Conservation (phyloP, 2,113 vertebrate species). For the pig (Sus scrofa) region DNA sequence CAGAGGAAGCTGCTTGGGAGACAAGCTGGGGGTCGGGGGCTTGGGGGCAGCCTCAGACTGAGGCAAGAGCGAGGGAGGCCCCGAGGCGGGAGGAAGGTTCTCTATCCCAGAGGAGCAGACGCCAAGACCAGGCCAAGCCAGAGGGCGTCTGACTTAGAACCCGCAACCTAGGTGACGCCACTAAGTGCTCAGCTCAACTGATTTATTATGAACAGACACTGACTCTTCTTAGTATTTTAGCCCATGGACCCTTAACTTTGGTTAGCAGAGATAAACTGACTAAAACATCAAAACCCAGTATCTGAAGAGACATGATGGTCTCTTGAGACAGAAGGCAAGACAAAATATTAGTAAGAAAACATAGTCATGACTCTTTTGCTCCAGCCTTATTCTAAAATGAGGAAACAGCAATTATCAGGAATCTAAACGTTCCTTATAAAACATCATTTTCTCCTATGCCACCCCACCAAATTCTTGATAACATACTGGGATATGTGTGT, state of each 20-base stretch:
- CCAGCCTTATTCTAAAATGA: constrained; percentile 19
- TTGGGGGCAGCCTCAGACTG: neutral
- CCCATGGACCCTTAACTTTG: neutral
- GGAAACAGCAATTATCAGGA: neutral
- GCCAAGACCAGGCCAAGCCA: neutral
- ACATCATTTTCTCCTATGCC: neutral
- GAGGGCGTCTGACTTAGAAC: neutral
- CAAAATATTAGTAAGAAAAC: constrained; percentile 6
- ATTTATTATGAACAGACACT: neutral
- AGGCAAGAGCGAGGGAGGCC: neutral
- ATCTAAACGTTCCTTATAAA: constrained; percentile 17
- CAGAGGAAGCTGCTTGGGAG: neutral
- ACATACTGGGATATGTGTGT: neutral
- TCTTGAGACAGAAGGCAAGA: constrained; percentile 38
- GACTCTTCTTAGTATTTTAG: constrained; percentile 21
- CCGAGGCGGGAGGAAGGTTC: neutral
- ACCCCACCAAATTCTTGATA: constrained; percentile 11
- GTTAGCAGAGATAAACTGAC: constrained; percentile 55
- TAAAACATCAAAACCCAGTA: constrained; percentile 37
- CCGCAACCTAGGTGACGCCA: neutral
- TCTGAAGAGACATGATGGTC: neutral
- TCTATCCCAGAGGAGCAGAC: neutral
- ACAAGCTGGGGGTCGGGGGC: rapidly evolving
- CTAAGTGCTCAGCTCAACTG: neutral
- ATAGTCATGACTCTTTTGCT: neutral